Evolutionary conservation across 2,888 invertebrate species (phyloP), one percentile per base, ranked within the genome.

Genomic region (Papilio demoleus): DNA sequence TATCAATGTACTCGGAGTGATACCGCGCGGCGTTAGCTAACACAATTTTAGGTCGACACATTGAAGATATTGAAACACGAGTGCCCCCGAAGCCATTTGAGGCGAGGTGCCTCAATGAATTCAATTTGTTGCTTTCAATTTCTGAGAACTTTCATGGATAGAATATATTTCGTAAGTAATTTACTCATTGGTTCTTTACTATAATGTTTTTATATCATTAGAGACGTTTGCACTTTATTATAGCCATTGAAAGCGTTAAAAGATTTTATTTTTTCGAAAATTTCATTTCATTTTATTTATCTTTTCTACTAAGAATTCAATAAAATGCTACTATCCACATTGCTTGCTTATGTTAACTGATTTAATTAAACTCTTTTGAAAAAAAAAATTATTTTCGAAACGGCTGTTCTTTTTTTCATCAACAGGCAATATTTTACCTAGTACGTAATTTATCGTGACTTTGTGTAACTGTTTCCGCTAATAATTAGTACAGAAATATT

Each of bases 41-140:
- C 80, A 83, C 85, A 86, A 85, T 87, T 88, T 85, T 81, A 82
- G 79, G 78, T 72, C 81, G 81, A 83, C 84, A 82, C 81, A 84
- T 84, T 80, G 82, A 74, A 81, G 81, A 79, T 88, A 89, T 89
- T 89, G 88, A 87, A 88, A 88, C 87, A 68, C 34, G 58, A 88
- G 84, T 82, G 86, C 80, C 79, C 81, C 77, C 73, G 71, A 81
- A 84, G 81, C 76, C 76, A 78, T 79, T 80, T 78, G 75, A 31
- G 31, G 76, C 75, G 73, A 70, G 71, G 67, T 74, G 73, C 71
- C 73, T 70, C 71, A 71, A 70, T 68, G 69, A 72, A 72, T 71
- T 67, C 71, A 63, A 73, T 72, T 70, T 73, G 60, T 69, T 67
- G 63, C 70, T 71, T 68, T 70, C 61, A 45, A 60, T 50, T 68